Conservation (phyloP, 2,113 vertebrate genomes). For the Heterotis niloticus region DNA sequence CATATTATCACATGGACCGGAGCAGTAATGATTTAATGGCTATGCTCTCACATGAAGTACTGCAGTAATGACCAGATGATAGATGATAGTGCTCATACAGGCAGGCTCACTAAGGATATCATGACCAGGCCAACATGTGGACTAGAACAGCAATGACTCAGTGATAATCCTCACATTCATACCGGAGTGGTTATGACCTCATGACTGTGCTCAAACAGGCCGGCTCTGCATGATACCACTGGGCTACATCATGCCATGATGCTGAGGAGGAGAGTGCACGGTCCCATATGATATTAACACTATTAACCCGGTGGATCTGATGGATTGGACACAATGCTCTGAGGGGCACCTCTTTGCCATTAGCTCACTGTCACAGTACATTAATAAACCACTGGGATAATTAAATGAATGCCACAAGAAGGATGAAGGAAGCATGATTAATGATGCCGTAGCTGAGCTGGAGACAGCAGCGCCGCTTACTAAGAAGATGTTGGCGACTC, state of each 20-base stretch:
- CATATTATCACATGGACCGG: neutral
- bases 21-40: neutral
- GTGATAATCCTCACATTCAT: neutral
- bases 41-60: neutral
- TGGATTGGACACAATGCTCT: slow-evolving; percentile 24
- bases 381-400: slow-evolving; percentile 26
- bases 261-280: neutral
- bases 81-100: too few relatives aligned
- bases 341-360: slow-evolving; percentile 21
- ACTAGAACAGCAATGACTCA: neutral
- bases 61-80: neutral
- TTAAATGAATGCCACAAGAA: slow-evolving; percentile 25
- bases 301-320: slow-evolving; percentile 27
- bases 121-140: too few relatives aligned
- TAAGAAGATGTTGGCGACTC: neutral
- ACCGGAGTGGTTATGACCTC: neutral
- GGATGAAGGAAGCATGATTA: slow-evolving; percentile 18
- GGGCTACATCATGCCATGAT: neutral
- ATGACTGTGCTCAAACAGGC: neutral
- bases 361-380: slow-evolving; percentile 20
- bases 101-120: too few relatives aligned
- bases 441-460: slow-evolving; percentile 10
- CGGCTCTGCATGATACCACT: too few relatives aligned
- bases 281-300: slow-evolving; percentile 23
- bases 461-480: slow-evolving; percentile 1